Base-by-base conservation (phyloP, 2,888 invertebrate species). In the Acronicta psi region DNA sequence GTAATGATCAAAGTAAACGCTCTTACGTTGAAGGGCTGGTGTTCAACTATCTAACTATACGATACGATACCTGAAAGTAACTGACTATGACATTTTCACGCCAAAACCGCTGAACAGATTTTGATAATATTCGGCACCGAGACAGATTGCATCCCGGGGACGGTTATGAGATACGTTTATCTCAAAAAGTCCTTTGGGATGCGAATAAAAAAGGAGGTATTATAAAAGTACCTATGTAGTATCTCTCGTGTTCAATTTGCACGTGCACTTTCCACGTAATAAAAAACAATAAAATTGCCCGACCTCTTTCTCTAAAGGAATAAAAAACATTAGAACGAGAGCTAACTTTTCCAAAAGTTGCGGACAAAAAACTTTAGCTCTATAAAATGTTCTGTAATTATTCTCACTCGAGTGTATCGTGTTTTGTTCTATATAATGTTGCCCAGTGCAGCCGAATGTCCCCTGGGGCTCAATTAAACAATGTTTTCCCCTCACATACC, bases 1-100 rank as follows among this genome's bases (percentile, higher is more conserved):
- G 14, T 69, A 69, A 69, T 69, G 53, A 69, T 59, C 64, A 54
- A 51, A 46, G 65, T 46, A 64, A 65, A 69, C 41, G 40, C 50
- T 49, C 45, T 50, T 23, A 36, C 18, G 31, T 10, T 57, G 14
- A 69, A 55, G 44, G 47, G 3, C 6, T 64, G 20, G 25, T 52
- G 54, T 34, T n/a, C 4, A 34, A 34, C n/a, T 34, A 34, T n/a
- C 1, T 1, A 0, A 4, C 6, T n/a, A n/a, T n/a, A n/a, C n/a
- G n/a, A n/a, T n/a, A n/a, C n/a, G n/a, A n/a, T n/a, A n/a, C n/a
- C n/a, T n/a, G n/a, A n/a, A n/a, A n/a, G n/a, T n/a, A n/a, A n/a
- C n/a, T n/a, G n/a, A n/a, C n/a, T n/a, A n/a, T n/a, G n/a, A n/a
- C n/a, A n/a, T n/a, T n/a, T n/a, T n/a, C n/a, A n/a, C n/a, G n/a